A percentile compares a stretch with the other conserved stretches of the same genome.
These are phyloP conservation scores for Emmelina monodactyla DNA, from an alignment of 2,888 invertebrate species.

Conservation along the genomic window DNA sequence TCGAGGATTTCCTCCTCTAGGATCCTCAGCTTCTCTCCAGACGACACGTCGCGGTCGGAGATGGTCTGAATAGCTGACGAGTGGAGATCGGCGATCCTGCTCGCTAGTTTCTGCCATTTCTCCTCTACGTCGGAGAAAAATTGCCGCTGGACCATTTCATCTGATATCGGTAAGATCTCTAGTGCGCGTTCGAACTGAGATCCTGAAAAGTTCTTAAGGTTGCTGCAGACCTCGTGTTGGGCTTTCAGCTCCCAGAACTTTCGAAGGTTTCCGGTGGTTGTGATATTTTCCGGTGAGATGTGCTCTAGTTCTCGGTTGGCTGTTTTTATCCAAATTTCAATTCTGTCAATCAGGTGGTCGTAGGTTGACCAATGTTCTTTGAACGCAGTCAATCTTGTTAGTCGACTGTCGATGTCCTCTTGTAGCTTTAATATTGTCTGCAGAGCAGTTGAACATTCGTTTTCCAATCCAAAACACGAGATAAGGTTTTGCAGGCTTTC, in stretches of 20 bases:
- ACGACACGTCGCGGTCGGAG: slow-evolving; percentile 76
- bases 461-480: slow-evolving; percentile 76
- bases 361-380: slow-evolving; percentile 81
- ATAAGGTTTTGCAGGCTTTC: slow-evolving; percentile 78
- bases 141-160: slow-evolving; percentile 82
- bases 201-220: slow-evolving; percentile 76
- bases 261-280: slow-evolving; percentile 75
- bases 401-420: slow-evolving; percentile 77
- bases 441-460: slow-evolving; percentile 75
- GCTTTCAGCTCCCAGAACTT: slow-evolving; percentile 91
- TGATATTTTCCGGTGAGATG: slow-evolving; percentile 70
- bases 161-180: slow-evolving; percentile 81
- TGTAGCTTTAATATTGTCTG: slow-evolving; percentile 77
- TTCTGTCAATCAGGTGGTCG: slow-evolving; percentile 74
- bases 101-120: slow-evolving; percentile 74
- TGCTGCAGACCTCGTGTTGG: slow-evolving; percentile 84
- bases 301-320: slow-evolving; percentile 75
- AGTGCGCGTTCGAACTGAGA: slow-evolving; percentile 79
- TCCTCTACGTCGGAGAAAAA: slow-evolving; percentile 80
- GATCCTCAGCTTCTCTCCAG: slow-evolving; percentile 76
- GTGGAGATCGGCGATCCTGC: slow-evolving; percentile 72
- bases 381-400: slow-evolving; percentile 76
- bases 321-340: slow-evolving; percentile 79
- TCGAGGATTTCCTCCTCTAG: slow-evolving; percentile 82
- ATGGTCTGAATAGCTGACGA: slow-evolving; percentile 73